Conservation (phyloP, 2,797 vertebrate species). For the Eulemur rubriventer region DNA sequence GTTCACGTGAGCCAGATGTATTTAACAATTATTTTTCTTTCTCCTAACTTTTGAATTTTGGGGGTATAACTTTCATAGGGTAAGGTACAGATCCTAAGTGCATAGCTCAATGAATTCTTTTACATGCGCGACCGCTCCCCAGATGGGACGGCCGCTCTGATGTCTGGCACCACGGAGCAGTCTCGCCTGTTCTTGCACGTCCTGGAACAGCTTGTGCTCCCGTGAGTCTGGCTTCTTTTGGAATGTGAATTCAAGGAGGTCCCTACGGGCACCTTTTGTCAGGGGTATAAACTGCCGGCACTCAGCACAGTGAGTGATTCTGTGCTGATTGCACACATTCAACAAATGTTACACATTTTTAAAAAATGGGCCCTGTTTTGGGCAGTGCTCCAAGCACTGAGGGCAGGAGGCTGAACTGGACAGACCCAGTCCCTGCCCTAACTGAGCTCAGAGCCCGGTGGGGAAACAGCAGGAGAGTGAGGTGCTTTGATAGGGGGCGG, state of each 20-base stretch:
- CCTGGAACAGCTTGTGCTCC: neutral
- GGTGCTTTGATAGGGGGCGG: neutral
- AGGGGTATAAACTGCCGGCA: neutral
- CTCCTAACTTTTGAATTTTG: neutral
- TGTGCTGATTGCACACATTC: neutral
- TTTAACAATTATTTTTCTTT: neutral
- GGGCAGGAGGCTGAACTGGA: neutral
- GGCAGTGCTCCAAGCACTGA: neutral
- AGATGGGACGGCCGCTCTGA: too few relatives aligned
- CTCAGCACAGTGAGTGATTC: neutral
- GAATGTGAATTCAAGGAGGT: neutral
- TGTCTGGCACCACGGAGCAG: accelerated
- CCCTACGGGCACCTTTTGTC: neutral
- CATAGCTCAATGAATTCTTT: neutral
- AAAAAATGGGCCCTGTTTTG: neutral
- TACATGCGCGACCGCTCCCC: accelerated
- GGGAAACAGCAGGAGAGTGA: neutral
- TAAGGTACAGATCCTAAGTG: neutral
- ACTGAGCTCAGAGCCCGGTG: neutral
- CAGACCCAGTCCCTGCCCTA: neutral
- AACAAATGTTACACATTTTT: neutral
- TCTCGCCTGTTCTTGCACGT: neutral
- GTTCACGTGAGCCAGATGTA: neutral
- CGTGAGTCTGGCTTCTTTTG: neutral
- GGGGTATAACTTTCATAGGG: neutral